Percentiles rank a stretch among this genome's conserved stretches.
phyloP scores from a whole-genome alignment of 2,888 invertebrate species.

The Platycheirus albimanus region DNA sequence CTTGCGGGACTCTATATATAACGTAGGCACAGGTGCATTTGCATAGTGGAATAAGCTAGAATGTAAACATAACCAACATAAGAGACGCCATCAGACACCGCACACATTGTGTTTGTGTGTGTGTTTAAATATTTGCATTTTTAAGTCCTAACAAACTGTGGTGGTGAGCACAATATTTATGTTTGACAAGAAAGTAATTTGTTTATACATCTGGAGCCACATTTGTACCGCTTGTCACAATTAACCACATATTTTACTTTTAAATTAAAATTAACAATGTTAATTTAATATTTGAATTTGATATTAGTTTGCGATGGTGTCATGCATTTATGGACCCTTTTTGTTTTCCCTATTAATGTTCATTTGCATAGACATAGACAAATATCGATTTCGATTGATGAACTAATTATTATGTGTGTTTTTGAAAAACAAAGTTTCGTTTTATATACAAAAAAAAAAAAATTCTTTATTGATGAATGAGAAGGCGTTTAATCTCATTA shows the following conservation, averaged over 20 bases:
- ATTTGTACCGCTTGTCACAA: not conserved
- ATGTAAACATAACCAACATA: too few relatives aligned
- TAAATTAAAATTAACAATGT: not conserved
- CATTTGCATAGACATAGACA: too few relatives aligned
- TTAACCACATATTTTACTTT: not conserved
- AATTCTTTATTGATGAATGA: slow-evolving; percentile 1
- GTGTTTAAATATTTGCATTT: slow-evolving; percentile 28
- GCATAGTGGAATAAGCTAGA: not conserved
- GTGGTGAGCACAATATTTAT: slow-evolving; percentile 36
- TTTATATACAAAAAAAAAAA: not conserved
- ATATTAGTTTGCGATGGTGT: not conserved
- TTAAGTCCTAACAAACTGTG: slow-evolving; percentile 17
- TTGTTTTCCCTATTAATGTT: too few relatives aligned
- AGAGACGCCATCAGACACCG: too few relatives aligned
- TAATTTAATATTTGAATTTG: not conserved
- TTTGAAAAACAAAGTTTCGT: too few relatives aligned
- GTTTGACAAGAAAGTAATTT: slow-evolving; percentile 46
- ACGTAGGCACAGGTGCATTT: slow-evolving; percentile 28
- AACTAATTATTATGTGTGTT: too few relatives aligned
- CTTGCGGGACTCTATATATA: not conserved
- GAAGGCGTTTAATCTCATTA: slow-evolving; percentile 17
- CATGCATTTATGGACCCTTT: not conserved
- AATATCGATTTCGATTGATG: too few relatives aligned
- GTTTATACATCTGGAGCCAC: not conserved
- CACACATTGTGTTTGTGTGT: not conserved